A percentile compares a stretch with the other conserved stretches of the same genome.
Conservation (phyloP, 2,797 vertebrate species). For the Manis pentadactyla region DNA sequence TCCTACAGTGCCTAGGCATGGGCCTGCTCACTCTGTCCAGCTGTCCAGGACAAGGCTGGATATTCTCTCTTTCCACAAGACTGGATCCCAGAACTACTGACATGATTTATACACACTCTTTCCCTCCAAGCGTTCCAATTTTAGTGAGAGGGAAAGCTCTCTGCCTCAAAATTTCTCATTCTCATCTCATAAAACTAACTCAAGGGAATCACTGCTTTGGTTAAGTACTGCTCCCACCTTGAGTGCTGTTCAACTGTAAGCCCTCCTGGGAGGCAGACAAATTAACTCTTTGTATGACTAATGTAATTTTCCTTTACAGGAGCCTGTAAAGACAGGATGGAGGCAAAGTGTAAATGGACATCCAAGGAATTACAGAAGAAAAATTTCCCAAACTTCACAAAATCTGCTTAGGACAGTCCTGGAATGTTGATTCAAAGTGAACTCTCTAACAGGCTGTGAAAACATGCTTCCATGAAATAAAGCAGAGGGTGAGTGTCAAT, state of each 20-base stretch:
- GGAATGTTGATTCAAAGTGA: constrained; percentile 28
- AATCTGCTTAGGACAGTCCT: background rate
- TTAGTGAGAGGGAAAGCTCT: background rate
- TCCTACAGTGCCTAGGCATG: background rate
- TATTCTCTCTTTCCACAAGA: background rate
- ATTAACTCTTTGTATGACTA: background rate
- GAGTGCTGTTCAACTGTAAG: constrained; percentile 2
- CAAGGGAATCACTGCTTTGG: background rate
- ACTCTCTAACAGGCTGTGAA: background rate
- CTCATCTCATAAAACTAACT: constrained; percentile 41
- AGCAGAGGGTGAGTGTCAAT: background rate
- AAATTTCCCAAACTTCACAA: background rate
- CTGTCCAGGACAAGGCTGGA: background rate
- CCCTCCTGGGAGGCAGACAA: constrained; percentile 14
- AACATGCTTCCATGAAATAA: constrained; percentile 30
- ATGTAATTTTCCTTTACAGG: constrained; percentile 10
- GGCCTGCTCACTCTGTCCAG: background rate
- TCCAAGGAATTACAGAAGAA: background rate
- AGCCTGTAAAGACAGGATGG: background rate
- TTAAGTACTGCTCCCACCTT: background rate
- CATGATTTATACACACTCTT: background rate
- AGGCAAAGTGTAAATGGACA: background rate
- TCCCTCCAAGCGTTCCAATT: background rate
- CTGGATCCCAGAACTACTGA: background rate
- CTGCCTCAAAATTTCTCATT: constrained; percentile 39